A percentile compares a stretch with the other conserved stretches of the same genome.
Evolutionary conservation across 1,140 invertebrate genomes (phyloP).

Genomic region (Apis laboriosa): DNA sequence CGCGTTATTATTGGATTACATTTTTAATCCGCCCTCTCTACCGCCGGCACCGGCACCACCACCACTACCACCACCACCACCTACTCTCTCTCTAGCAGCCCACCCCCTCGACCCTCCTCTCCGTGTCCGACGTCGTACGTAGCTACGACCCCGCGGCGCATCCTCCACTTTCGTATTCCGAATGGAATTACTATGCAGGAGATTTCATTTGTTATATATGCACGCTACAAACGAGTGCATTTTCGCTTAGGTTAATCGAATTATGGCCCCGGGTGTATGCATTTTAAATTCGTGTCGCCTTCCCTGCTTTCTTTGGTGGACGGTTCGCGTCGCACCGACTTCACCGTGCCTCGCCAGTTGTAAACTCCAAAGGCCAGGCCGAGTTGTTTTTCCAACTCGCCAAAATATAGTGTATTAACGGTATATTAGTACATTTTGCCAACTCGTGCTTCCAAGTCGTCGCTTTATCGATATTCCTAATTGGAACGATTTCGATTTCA

Average conservation of each 20-base stretch:
- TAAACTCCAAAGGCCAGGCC: no score
- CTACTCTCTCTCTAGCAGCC: slow-evolving; percentile 29
- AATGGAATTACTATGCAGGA: slow-evolving; percentile 81
- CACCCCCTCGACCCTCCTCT: slow-evolving; percentile 13
- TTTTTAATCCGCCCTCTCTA: slow-evolving; percentile 80
- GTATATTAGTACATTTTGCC: no score
- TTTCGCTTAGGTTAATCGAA: slow-evolving; percentile 80
- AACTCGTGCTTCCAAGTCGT: no score
- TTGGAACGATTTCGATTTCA: no score
- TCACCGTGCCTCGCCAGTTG: no score
- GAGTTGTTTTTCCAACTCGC: not conserved
- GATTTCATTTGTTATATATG: slow-evolving; percentile 81
- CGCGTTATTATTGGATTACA: slow-evolving; percentile 82
- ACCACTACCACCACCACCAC: slow-evolving; percentile 3
- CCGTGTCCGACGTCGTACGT: slow-evolving; percentile 66
- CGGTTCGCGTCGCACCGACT: not conserved
- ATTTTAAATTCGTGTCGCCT: slow-evolving; percentile 74
- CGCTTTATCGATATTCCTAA: no score
- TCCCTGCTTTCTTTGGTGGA: slow-evolving; percentile 33
- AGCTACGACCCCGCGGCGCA: slow-evolving; percentile 65
- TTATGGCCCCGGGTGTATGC: slow-evolving; percentile 73
- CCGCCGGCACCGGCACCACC: slow-evolving; percentile 55
- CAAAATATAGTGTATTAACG: no score
- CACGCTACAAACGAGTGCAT: slow-evolving; percentile 80
- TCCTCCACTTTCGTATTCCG: slow-evolving; percentile 79